phyloP scores from a whole-genome alignment of 2,797 vertebrate genomes.

The Parauchenoglanis ngamensis region DNA sequence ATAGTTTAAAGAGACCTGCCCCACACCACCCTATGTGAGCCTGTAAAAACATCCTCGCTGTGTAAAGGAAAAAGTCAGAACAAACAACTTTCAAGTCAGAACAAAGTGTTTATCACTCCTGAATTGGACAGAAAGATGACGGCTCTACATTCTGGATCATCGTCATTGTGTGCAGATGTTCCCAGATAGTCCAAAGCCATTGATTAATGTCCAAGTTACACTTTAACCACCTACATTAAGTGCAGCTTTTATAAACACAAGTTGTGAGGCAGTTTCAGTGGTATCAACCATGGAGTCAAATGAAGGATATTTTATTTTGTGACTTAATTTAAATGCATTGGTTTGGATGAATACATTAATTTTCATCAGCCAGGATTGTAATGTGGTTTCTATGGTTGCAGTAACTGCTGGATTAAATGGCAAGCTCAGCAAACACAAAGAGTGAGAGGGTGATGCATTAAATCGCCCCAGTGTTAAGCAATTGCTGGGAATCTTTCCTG shows the following conservation, averaged over 20 bases:
- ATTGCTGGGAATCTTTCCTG: background rate
- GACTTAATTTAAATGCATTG: background rate
- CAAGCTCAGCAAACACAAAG: constrained; percentile 41
- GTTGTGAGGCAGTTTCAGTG: background rate
- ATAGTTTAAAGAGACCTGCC: constrained; percentile 41
- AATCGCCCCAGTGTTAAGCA: constrained; percentile 21
- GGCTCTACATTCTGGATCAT: background rate
- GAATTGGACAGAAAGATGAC: background rate
- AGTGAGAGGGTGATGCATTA: background rate
- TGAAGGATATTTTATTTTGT: background rate
- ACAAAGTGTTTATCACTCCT: constrained; percentile 20
- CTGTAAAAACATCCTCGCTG: constrained; percentile 49
- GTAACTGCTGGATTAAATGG: constrained; percentile 29
- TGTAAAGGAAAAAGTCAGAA: constrained; percentile 19
- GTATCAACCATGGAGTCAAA: background rate
- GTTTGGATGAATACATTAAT: background rate
- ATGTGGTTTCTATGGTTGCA: constrained; percentile 33
- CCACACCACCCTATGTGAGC: background rate
- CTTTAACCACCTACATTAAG: background rate
- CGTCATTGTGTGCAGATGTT: constrained; percentile 15
- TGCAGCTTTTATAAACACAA: background rate
- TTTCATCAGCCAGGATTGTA: constrained; percentile 5
- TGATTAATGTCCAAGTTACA: constrained; percentile 19
- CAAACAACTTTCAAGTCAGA: constrained; percentile 20
- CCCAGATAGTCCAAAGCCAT: background rate